Percentiles rank a stretch among this genome's conserved stretches.
Evolutionary conservation across 2,113 vertebrate genomes (phyloP).

Genomic region (Taxidea taxus): DNA sequence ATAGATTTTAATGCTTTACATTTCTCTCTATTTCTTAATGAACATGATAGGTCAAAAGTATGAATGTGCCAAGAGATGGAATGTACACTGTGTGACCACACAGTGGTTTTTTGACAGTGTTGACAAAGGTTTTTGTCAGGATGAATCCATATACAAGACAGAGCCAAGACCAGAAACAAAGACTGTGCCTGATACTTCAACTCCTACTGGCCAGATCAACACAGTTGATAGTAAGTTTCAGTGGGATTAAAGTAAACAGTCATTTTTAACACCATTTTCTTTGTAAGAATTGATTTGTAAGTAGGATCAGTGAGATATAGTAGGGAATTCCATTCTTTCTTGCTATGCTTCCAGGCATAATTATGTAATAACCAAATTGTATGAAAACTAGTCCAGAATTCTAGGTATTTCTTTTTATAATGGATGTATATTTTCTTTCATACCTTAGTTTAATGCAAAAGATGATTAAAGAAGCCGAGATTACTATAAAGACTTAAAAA

Average conservation of each 20-base stretch:
- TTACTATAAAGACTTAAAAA: background rate
- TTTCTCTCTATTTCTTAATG: slow-evolving; percentile 28
- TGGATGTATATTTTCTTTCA: background rate
- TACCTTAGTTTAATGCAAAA: background rate
- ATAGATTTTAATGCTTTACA: slow-evolving; percentile 12
- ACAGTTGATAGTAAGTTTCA: slow-evolving; percentile 83
- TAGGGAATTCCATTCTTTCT: background rate
- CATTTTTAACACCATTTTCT: background rate
- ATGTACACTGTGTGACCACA: slow-evolving; percentile 93
- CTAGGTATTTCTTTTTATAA: slow-evolving; percentile 25
- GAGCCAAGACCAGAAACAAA: slow-evolving; percentile 74
- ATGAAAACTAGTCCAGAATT: background rate
- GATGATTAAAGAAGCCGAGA: background rate
- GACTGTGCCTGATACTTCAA: slow-evolving; percentile 89
- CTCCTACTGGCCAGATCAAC: slow-evolving; percentile 85
- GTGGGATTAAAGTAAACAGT: background rate
- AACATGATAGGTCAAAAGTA: slow-evolving; percentile 93
- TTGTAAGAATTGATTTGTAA: background rate
- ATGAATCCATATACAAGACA: slow-evolving; percentile 90
- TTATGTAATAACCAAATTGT: background rate
- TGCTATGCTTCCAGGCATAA: background rate
- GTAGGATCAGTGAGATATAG: background rate
- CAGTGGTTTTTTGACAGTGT: slow-evolving; percentile 98
- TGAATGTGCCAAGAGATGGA: slow-evolving; percentile 97
- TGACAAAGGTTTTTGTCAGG: slow-evolving; percentile 95